Evolutionary conservation across 2,888 invertebrate species (phyloP).

Genomic region (Alloscopus bannaensis): DNA sequence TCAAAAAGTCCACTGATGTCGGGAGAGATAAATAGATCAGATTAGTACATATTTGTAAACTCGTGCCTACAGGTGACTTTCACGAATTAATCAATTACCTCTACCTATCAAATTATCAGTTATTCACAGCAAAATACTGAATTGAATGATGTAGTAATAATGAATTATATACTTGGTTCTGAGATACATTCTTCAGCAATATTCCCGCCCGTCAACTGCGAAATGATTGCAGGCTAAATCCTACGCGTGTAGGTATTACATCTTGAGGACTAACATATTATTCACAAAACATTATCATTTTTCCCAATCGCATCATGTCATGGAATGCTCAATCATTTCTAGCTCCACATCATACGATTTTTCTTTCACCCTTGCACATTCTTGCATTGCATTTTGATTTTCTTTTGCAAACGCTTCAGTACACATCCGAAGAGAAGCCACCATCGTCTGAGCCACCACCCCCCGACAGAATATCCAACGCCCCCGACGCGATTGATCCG

Average conservation of each 20-base stretch:
- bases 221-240: not conserved
- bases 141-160: constrained; percentile 49
- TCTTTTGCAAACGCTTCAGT: constrained; percentile 60
- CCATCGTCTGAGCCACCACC: constrained; percentile 71
- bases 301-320: not conserved
- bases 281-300: not conserved
- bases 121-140: constrained; percentile 62
- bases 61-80: too few relatives aligned
- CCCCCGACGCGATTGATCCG: constrained; percentile 66
- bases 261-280: too few relatives aligned
- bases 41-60: too few relatives aligned
- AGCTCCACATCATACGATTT: not conserved
- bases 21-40: too few relatives aligned
- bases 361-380: not conserved
- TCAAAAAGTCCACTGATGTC: too few relatives aligned
- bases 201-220: not conserved
- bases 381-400: not conserved
- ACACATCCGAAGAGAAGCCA: constrained; percentile 73
- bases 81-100: too few relatives aligned
- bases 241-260: not conserved
- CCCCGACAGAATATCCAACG: constrained; percentile 65
- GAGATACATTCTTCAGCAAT: constrained; percentile 33
- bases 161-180: constrained; percentile 49
- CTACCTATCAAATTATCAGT: constrained; percentile 13
- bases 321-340: constrained; percentile 46